phyloP scores from a whole-genome alignment of 1,140 invertebrate species.

The Armadillidium nasatum region DNA sequence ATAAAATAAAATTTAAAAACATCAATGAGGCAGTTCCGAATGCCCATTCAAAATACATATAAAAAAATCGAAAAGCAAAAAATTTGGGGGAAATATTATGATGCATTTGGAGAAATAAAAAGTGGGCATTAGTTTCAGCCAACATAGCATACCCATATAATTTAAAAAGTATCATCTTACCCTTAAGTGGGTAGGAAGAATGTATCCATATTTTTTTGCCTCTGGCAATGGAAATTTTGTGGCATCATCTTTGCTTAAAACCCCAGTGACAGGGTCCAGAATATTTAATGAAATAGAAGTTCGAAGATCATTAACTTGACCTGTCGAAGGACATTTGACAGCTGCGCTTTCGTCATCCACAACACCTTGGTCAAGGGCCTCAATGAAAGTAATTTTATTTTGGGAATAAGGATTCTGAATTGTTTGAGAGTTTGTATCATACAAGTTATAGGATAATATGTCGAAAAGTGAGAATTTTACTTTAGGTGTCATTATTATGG shows the following conservation, averaged over 20 bases:
- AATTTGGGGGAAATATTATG: not conserved
- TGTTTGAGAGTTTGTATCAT: slow-evolving; percentile 69
- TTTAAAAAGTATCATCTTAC: slow-evolving; percentile 56
- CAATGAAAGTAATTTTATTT: slow-evolving; percentile 63
- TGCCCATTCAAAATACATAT: too few species aligned
- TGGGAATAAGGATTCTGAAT: slow-evolving; percentile 72
- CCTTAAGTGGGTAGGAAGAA: slow-evolving; percentile 83
- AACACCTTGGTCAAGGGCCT: slow-evolving; percentile 69
- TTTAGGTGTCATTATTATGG: slow-evolving; percentile 68
- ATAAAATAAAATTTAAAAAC: too few species aligned
- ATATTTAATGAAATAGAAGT: slow-evolving; percentile 56
- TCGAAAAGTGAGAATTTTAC: slow-evolving; percentile 73
- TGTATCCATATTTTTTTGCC: slow-evolving; percentile 77
- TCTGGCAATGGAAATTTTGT: slow-evolving; percentile 65
- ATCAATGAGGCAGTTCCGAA: too few species aligned
- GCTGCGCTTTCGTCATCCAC: slow-evolving; percentile 79
- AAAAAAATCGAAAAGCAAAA: not conserved
- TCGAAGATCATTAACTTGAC: slow-evolving; percentile 67
- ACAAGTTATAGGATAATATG: slow-evolving; percentile 73
- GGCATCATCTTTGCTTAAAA: slow-evolving; percentile 61
- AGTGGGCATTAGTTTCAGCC: slow-evolving; percentile 11
- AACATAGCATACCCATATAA: slow-evolving; percentile 3
- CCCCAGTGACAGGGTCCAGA: slow-evolving; percentile 53
- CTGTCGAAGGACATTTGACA: slow-evolving; percentile 70
- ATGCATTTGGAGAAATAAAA: not conserved